Base-by-base conservation (phyloP, 2,113 vertebrate species). In the Coryphaenoides rupestris region DNA sequence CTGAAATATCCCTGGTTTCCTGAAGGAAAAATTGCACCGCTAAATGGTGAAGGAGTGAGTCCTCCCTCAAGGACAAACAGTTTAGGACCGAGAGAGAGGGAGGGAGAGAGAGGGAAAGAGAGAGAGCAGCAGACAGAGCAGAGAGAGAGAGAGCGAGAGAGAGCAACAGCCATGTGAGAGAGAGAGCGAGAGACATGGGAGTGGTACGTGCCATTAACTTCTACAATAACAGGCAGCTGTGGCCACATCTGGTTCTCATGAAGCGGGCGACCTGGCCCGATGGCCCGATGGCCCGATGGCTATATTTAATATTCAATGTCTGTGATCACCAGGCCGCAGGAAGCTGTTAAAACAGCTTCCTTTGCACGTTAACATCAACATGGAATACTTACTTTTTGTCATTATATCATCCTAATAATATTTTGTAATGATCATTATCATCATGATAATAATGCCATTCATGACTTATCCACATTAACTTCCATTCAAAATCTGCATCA, bases 241-340 rank as follows among this genome's bases (percentile, higher is more conserved):
- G 47, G 63, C 68, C 74, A 78, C 76, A 82, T 81, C 78, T 73
- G 80, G 84, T 24, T 28, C 53, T 21, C 19, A 21, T 55, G 21
- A 55, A 19, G 12, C 71, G 69, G 72, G 56, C 19, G 57, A 21
- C 63, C 55, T 4, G n/a, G 17, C 16, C n/a, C 57, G 9, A 7
- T 13, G 10, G 17, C 16, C n/a, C 57, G 9, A 7, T 13, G 10
- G 21, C 16, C 2, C 19, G 14, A 53, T 56, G 45, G 68, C 53
- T 60, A 40, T 49, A 53, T 57, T 71, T 75, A 84, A 79, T 82
- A 84, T 83, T 83, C 82, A 84, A 64, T 74, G 83, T 72, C 79
- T 84, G 86, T 80, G 87, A 80, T 82, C 67, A n/a, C 70, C 46
- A 62, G 73, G 72, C 80, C 81, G 72, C 61, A 81, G 77, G 72